These are phyloP conservation scores for Trypoxylon attenuatum DNA, from an alignment of 2,888 invertebrate genomes.

Conservation along the genomic window DNA sequence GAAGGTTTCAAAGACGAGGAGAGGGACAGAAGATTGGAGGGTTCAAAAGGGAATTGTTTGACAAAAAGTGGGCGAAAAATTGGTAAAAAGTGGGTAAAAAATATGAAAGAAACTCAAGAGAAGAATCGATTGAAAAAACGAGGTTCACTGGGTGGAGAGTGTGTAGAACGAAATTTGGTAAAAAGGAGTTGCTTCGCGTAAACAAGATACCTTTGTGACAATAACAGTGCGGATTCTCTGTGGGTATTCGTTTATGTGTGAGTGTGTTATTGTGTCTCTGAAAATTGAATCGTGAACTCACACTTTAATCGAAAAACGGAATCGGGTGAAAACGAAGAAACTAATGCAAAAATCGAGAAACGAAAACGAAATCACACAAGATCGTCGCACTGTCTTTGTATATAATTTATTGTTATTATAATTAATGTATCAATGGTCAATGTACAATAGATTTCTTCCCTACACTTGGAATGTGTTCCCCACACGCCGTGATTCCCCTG, in stretches of 20 bases:
- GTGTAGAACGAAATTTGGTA: no score
- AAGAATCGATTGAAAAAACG: neutral
- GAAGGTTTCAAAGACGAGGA: neutral
- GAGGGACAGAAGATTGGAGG: neutral
- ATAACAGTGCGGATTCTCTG: no score
- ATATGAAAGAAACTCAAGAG: neutral
- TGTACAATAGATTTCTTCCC: constrained; percentile 74
- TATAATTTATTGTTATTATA: constrained; percentile 74
- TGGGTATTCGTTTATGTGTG: no score
- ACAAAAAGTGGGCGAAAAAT: neutral
- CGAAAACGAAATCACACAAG: constrained; percentile 57
- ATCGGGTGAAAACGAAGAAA: neutral
- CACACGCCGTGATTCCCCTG: constrained; percentile 50
- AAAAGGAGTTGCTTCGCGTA: no score
- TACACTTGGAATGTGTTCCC: constrained; percentile 67
- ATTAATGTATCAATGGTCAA: constrained; percentile 74
- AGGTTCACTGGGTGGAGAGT: neutral
- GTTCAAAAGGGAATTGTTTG: neutral
- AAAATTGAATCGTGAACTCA: constrained; percentile 1
- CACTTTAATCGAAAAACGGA: constrained; percentile 6
- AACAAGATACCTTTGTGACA: no score
- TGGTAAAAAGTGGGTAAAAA: neutral
- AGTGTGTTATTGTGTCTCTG: no score
- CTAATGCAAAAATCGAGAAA: constrained; percentile 15
- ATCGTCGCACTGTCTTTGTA: constrained; percentile 62